These are phyloP conservation scores for Gonioctena quinquepunctata DNA, from an alignment of 1,140 invertebrate species.

Conservation along the genomic window DNA sequence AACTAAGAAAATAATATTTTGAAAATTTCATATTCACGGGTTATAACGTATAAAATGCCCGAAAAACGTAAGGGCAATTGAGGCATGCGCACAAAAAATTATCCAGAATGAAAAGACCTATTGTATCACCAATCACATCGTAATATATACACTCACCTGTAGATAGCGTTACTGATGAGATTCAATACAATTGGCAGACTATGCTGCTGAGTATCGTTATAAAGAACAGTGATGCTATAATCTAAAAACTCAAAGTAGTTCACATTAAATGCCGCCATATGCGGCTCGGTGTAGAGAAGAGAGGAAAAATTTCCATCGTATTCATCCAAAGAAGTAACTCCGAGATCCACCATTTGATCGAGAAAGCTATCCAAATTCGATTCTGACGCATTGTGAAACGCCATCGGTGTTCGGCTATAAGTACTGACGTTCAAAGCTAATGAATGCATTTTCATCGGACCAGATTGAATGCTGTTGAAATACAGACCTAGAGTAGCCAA, in stretches of 20 bases:
- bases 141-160: conserved; percentile 52
- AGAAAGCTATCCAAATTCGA: conserved; percentile 53
- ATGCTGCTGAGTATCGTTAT: conserved; percentile 81
- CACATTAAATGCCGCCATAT: conserved; percentile 69
- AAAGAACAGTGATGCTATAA: conserved; percentile 67
- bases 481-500: conserved; percentile 70
- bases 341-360: conserved; percentile 49
- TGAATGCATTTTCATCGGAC: conserved; percentile 60
- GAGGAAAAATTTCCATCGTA: conserved; percentile 69
- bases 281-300: conserved; percentile 63
- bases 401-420: conserved; percentile 58
- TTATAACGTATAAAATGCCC: no score
- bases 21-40: no score
- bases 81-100: no score
- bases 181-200: conserved; percentile 78
- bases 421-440: conserved; percentile 62
- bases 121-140: not conserved
- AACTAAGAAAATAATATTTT: no score
- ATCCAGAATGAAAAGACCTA: no score
- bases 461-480: conserved; percentile 66
- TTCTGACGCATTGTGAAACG: conserved; percentile 56
- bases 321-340: conserved; percentile 58
- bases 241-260: conserved; percentile 59
- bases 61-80: no score
- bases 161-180: conserved; percentile 71